Evolutionary conservation across 1,140 invertebrate species (phyloP).

Genomic region (Semibalanus balanoides): DNA sequence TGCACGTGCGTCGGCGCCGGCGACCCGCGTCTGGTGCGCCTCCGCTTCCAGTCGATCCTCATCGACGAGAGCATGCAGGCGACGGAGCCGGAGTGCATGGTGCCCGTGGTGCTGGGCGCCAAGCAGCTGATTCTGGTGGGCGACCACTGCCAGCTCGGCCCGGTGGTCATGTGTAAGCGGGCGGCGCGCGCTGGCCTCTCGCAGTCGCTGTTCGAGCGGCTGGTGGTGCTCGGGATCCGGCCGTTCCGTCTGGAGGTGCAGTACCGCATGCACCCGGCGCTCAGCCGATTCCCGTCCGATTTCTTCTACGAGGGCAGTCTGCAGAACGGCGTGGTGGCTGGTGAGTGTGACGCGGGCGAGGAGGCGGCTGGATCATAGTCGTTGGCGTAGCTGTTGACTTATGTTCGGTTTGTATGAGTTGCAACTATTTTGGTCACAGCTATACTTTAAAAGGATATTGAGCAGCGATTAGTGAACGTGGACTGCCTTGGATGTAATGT

Average conservation of each 20-base stretch:
- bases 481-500: too few species aligned
- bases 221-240: conserved; percentile 89
- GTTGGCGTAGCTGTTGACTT: too few species aligned
- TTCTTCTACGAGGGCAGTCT: conserved; percentile 99
- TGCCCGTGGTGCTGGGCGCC: conserved; percentile 94
- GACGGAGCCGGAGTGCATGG: conserved; percentile 97
- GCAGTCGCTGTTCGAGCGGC: conserved; percentile 91
- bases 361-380: too few species aligned
- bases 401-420: too few species aligned
- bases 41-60: conserved; percentile 93
- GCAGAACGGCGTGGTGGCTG: conserved; percentile 93
- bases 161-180: conserved; percentile 99
- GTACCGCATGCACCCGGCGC: conserved; percentile 96
- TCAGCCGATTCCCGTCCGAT: conserved; percentile 95
- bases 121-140: conserved; percentile 56
- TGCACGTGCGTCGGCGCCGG: conserved; percentile 98
- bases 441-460: too few species aligned
- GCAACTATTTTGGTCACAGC: too few species aligned
- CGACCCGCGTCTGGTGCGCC: conserved; percentile 72
- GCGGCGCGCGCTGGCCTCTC: conserved; percentile 91
- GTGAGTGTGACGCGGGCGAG: conserved; percentile 26
- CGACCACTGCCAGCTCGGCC: conserved; percentile 96
- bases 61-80: conserved; percentile 93
- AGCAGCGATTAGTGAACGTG: too few species aligned
- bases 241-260: conserved; percentile 94